A percentile compares a stretch with the other conserved stretches of the same genome.
phyloP scores from a whole-genome alignment of 2,797 vertebrate species.

The Leptatherina wallacei region DNA sequence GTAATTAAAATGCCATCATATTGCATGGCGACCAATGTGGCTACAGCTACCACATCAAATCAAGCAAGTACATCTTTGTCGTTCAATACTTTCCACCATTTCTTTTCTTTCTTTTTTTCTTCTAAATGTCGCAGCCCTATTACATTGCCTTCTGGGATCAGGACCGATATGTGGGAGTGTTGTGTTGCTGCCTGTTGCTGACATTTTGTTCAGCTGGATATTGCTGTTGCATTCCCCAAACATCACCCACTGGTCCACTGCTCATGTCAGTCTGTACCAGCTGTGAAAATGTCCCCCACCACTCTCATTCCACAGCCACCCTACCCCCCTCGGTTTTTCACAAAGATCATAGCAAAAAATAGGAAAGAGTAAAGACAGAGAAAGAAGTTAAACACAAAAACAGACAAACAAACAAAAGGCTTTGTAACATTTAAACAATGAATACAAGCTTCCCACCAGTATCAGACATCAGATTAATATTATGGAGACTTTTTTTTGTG shows the following conservation, averaged over 20 bases:
- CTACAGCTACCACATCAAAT: slow-evolving; percentile 37
- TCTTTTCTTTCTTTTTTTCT: slow-evolving; percentile 58
- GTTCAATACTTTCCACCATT: slow-evolving; percentile 62
- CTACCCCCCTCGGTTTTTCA: background rate
- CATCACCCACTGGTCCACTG: slow-evolving; percentile 53
- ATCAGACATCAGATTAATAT: no score
- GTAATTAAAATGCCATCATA: slow-evolving; percentile 57
- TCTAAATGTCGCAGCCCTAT: slow-evolving; percentile 76
- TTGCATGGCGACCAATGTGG: slow-evolving; percentile 34
- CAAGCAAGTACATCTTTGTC: slow-evolving; percentile 47
- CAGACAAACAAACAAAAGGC: background rate
- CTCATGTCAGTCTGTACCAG: slow-evolving; percentile 53
- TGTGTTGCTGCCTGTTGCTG: slow-evolving; percentile 78
- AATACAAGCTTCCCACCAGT: no score
- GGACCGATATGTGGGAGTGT: slow-evolving; percentile 66
- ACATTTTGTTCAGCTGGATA: slow-evolving; percentile 78
- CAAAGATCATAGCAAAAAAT: slow-evolving; percentile 29
- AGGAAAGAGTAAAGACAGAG: background rate
- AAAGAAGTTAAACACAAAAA: background rate
- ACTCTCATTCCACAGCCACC: background rate
- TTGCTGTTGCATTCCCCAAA: slow-evolving; percentile 70
- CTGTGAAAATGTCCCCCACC: slow-evolving; percentile 25
- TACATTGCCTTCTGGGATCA: slow-evolving; percentile 73
- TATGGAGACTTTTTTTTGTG: no score
- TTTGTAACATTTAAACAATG: no score